Conservation (phyloP, 1,140 invertebrate species). For the Cepaea nemoralis region DNA sequence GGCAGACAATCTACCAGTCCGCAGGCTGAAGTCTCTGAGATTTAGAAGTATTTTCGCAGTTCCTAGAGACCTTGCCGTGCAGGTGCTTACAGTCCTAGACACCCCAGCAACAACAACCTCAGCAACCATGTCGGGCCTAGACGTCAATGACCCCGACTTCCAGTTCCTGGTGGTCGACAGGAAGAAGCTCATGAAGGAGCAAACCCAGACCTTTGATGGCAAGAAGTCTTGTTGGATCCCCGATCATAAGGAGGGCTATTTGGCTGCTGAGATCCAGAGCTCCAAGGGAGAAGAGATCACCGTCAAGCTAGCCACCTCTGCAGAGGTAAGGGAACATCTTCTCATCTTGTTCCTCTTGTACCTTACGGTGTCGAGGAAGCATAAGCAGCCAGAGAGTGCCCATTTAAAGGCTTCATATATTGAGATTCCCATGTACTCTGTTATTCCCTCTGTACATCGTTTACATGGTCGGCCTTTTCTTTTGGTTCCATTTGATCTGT, state of each 20-base stretch:
- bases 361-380: too few species aligned
- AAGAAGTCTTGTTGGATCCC: slow-evolving; percentile 99
- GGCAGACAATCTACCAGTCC: not conserved
- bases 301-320: slow-evolving; percentile 75
- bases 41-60: slow-evolving; percentile 10
- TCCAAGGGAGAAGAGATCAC: slow-evolving; percentile 98
- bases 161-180: slow-evolving; percentile 68
- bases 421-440: too few species aligned
- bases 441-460: too few species aligned
- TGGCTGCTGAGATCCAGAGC: slow-evolving; percentile 96
- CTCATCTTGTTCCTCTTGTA: too few species aligned
- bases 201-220: slow-evolving; percentile 83
- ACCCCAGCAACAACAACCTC: not conserved
- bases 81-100: not conserved
- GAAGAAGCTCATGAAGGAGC: slow-evolving; percentile 67
- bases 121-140: slow-evolving; percentile 44
- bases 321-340: slow-evolving; percentile 56
- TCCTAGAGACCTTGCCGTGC: not conserved
- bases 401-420: too few species aligned
- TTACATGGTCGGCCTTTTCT: too few species aligned
- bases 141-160: slow-evolving; percentile 67
- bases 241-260: slow-evolving; percentile 92
- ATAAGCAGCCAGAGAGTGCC: too few species aligned
- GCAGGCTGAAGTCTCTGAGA: slow-evolving; percentile 19
- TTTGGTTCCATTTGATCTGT: too few species aligned